A percentile compares a stretch with the other conserved stretches of the same genome.
phyloP scores from a whole-genome alignment of 2,797 vertebrate species.

The Epinephelus coioides region DNA sequence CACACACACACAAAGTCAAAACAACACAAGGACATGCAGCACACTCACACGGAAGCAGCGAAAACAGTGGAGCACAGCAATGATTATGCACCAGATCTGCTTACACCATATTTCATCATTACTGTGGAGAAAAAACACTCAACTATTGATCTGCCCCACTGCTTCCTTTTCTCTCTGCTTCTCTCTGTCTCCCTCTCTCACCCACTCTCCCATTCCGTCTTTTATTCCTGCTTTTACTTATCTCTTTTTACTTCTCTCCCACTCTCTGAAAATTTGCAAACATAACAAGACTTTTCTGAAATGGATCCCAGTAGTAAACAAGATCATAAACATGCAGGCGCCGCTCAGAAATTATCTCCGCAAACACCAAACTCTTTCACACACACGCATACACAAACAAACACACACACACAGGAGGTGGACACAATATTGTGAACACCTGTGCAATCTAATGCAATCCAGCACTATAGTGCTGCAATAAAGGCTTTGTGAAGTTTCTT shows the following conservation, averaged over 20 bases:
- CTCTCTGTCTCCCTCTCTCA: constrained; percentile 24
- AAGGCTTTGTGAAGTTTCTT: constrained; percentile 28
- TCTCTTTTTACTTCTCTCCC: constrained; percentile 59
- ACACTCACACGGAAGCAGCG: constrained; percentile 50
- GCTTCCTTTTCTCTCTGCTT: constrained; percentile 62
- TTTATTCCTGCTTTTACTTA: constrained; percentile 66
- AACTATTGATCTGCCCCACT: constrained; percentile 84
- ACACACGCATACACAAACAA: constrained; percentile 28
- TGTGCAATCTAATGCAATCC: constrained; percentile 78
- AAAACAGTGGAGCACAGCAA: constrained; percentile 77
- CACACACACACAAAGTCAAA: constrained; percentile 34
- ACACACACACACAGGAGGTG: constrained; percentile 39
- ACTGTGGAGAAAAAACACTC: constrained; percentile 81
- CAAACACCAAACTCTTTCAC: constrained; percentile 25
- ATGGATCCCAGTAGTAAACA: constrained; percentile 69
- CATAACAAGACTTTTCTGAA: constrained; percentile 69
- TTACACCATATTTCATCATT: constrained; percentile 90
- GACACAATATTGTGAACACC: constrained; percentile 67
- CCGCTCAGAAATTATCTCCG: constrained; percentile 47
- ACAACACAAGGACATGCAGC: constrained; percentile 62
- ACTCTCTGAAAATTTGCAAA: constrained; percentile 67
- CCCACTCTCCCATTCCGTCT: constrained; percentile 46
- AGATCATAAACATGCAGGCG: constrained; percentile 61
- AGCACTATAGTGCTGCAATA: constrained; percentile 50
- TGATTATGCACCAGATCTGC: constrained; percentile 86